These are phyloP conservation scores for Aurelia sp. DNA, from an alignment of 30 jellyfish, hydroid and myxozoan species.

Conservation along the genomic window DNA sequence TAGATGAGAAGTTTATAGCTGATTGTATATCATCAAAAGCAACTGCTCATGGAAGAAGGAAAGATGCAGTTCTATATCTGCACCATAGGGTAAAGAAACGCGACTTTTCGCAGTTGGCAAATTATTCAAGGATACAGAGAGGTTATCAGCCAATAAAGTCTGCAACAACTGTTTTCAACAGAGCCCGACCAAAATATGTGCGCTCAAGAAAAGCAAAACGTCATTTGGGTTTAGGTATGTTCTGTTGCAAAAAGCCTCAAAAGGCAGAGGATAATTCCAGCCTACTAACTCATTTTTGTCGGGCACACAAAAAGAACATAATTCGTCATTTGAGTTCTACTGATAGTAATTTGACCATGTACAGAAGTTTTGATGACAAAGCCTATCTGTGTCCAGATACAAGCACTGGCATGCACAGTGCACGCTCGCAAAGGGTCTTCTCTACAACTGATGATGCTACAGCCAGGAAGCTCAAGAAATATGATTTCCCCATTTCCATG, in stretches of 20 bases:
- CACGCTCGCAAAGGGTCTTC: slow-evolving; percentile 53
- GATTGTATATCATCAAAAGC: slow-evolving; percentile 29
- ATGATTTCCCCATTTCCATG: slow-evolving; percentile 56
- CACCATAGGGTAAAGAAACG: slow-evolving; percentile 41
- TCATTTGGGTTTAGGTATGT: slow-evolving; percentile 40
- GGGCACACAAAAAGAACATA: slow-evolving; percentile 63
- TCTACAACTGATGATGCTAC: slow-evolving; percentile 38
- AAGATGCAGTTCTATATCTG: slow-evolving; percentile 27
- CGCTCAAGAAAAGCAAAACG: slow-evolving; percentile 50
- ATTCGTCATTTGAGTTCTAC: slow-evolving; percentile 2
- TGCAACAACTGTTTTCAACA: slow-evolving; percentile 37
- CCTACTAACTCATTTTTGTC: slow-evolving; percentile 41
- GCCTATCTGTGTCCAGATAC: slow-evolving; percentile 42
- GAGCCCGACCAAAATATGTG: slow-evolving; percentile 32
- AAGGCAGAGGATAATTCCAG: slow-evolving; percentile 42
- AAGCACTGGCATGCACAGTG: slow-evolving; percentile 55
- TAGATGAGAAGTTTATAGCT: slow-evolving; percentile 43
- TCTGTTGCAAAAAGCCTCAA: slow-evolving; percentile 48
- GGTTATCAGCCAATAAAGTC: slow-evolving; percentile 27
- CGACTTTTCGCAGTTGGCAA: slow-evolving; percentile 33
- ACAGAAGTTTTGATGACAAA: too few relatives aligned
- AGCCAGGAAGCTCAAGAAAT: slow-evolving; percentile 48
- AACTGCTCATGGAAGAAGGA: slow-evolving; percentile 69
- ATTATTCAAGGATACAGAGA: slow-evolving; percentile 13
- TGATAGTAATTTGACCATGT: too few relatives aligned